Evolutionary conservation across 2,113 vertebrate genomes (phyloP), one percentile per base, ranked within the genome.

Genomic region (Heterocephalus glaber): DNA sequence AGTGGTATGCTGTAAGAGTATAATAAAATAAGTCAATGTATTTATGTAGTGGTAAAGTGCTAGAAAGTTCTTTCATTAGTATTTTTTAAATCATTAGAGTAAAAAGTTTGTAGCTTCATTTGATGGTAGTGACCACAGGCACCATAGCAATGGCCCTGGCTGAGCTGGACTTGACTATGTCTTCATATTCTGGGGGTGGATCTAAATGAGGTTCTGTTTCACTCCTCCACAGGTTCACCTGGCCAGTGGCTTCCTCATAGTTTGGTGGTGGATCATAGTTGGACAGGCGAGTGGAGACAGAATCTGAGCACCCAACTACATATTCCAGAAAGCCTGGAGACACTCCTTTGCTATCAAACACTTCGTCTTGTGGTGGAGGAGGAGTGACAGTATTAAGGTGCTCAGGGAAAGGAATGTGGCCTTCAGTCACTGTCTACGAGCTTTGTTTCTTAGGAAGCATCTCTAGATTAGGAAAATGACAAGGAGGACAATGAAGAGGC

Each of bases 221-320:
- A 33, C 76, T 98, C 68, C 98, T 99, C 81, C 95, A 96, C 44
- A 97, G 49, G 92, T 98, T 98, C 66, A 98, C 95, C 79, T 99
- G 99, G 38, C 99, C 99, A 83, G 99, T 99, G 20, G 99, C 99
- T 98, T 99, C 99, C 96, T 99, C 99, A 7, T 99, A 99, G 5
- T 99, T 99, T 1, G 99, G 99, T 22, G 99, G 99, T 2, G 99
- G 99, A 95, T 99, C 99, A 44, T 98, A 99, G n/a, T 98, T 99
- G 76, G 99, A 99, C 66, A 99, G 98, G 90, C 99, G 98, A 33
- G 98, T 99, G 30, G 99, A 99, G 47, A 99, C 98, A 26, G 99
- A 98, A 98, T 99, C 99, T 49, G 98, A 98, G 95, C 98, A 96
- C 97, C 99, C 82, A 98, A 99, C 98, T 96, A 98, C 79, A 91